Evolutionary conservation across 2,113 vertebrate genomes (phyloP), one percentile per base, ranked within the genome.

Genomic region (Phalacrocorax pelagicus): DNA sequence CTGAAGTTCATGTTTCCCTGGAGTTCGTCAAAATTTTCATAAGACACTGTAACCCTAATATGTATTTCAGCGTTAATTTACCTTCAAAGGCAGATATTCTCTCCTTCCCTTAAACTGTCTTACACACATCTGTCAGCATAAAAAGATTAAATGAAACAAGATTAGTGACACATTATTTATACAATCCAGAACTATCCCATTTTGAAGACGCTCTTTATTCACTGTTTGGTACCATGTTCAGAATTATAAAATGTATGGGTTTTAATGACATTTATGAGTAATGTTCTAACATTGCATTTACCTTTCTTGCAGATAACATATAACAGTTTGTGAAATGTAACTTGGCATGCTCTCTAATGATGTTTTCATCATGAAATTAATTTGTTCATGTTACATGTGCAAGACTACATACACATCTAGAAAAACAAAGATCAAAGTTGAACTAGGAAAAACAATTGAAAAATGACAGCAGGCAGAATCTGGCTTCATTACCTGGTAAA

Each of bases 401-500:
- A 66, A 49, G 13, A 47, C 11, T 21, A 38, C 38, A 20, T 38
- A 32, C 32, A 30, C 59, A 54, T n/a, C n/a, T 34, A 51, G n/a
- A 38, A 38, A 38, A 57, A 84, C 9, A 84, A 70, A 78, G 49
- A 42, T 49, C 20, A 57, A 78, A 10, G 42, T 30, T 63, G 7
- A 61, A n/a, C 17, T 74, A 74, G 34, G 46, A 90, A 46, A 40
- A 42, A 30, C 16, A 7, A 5, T 15, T 54, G 62, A 36, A 67
- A 83, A 78, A 30, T 65, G 17, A 20, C 34, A 46, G 24, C 24
- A 69, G 46, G 30, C 62, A 22, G 29, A 70, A 46, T 10, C 26
- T 36, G 32, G 17, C 34, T 73, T 54, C 46, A 52, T 38, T 95
- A 90, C 5, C 97, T 19, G 1, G 92, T 91, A 42, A 99, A 96